Conservation (phyloP, 2,113 vertebrate species). For the Columba janthina region DNA sequence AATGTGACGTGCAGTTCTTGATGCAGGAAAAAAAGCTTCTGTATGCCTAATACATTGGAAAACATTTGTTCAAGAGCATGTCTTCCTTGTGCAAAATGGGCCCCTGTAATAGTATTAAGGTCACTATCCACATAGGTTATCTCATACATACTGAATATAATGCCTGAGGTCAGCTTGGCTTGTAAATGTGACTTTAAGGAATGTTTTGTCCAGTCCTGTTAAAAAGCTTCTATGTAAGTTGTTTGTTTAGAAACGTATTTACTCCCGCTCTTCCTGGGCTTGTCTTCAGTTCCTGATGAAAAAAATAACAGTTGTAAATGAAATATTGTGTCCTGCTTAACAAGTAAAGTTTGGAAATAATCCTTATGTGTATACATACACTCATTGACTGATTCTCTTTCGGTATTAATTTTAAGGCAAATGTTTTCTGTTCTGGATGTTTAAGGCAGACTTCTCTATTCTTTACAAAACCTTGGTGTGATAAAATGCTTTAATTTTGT, state of each 20-base stretch:
- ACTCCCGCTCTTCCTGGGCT: neutral
- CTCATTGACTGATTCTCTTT: neutral
- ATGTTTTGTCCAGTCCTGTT: neutral
- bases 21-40: slow-evolving; percentile 51
- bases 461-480: neutral
- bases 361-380: accelerated
- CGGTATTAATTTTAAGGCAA: neutral
- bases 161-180: slow-evolving; percentile 21
- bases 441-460: neutral
- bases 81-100: neutral
- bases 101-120: neutral
- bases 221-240: neutral
- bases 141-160: neutral
- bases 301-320: neutral
- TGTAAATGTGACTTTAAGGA: neutral
- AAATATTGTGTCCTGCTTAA: neutral
- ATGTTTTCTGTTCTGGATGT: neutral
- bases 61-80: neutral
- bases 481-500: neutral
- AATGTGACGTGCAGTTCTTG: neutral
- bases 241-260: neutral
- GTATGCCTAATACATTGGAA: slow-evolving; percentile 46
- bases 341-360: neutral
- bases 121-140: neutral
- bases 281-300: neutral